These are phyloP conservation scores for Zaprionus ghesquierei DNA, from an alignment of 1,140 invertebrate genomes.

Conservation along the genomic window DNA sequence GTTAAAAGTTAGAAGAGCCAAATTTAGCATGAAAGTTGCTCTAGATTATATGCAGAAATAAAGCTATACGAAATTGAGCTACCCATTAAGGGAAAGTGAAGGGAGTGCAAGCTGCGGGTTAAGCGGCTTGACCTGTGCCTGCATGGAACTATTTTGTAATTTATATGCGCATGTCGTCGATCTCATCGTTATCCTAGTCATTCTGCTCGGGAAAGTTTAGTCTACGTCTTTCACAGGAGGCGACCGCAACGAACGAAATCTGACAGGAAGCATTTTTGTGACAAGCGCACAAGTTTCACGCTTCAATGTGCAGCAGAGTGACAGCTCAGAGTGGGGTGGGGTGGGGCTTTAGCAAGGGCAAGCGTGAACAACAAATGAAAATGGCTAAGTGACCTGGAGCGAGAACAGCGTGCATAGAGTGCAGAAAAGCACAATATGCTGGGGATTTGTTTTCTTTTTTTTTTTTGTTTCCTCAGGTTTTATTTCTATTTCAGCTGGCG, in stretches of 20 bases:
- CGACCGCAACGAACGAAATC: slow-evolving; percentile 56
- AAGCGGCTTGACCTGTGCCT: slow-evolving; percentile 51
- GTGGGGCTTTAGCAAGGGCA: slow-evolving; percentile 11
- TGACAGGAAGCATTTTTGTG: slow-evolving; percentile 75
- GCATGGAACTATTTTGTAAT: slow-evolving; percentile 62
- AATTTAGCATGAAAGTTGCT: no score
- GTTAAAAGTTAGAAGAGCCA: no score
- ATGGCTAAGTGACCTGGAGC: slow-evolving; percentile 38
- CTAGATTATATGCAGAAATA: no score
- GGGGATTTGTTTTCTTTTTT: slow-evolving; percentile 20
- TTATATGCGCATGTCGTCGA: slow-evolving; percentile 67
- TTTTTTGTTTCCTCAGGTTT: not conserved
- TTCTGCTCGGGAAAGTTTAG: slow-evolving; percentile 14
- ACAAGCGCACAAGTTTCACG: slow-evolving; percentile 77
- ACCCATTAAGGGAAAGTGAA: no score
- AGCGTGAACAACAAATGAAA: slow-evolving; percentile 46
- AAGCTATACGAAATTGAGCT: no score
- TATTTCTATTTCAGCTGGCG: slow-evolving; percentile 9
- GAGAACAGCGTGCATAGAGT: not conserved
- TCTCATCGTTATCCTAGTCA: slow-evolving; percentile 8
- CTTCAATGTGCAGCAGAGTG: slow-evolving; percentile 65
- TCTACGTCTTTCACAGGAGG: slow-evolving; percentile 8
- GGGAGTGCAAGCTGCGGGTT: no score
- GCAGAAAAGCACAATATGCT: slow-evolving; percentile 63
- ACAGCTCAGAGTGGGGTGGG: not conserved